Conservation (phyloP, 2,888 invertebrate genomes). For the Phengaris alcon region DNA sequence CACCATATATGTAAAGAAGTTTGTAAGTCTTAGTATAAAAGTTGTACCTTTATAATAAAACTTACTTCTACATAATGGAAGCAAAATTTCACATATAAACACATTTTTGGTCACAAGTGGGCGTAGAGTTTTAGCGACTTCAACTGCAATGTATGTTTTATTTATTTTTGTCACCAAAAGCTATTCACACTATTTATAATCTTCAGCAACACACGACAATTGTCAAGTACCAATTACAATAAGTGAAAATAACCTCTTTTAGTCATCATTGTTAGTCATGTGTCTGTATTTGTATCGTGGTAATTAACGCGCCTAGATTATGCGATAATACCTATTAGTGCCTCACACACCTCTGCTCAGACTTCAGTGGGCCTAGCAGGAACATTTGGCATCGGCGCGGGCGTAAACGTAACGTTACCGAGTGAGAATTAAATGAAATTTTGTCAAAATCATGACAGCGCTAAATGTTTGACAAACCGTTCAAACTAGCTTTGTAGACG, state of each 20-base stretch:
- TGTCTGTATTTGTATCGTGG: constrained; percentile 3
- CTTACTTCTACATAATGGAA: too few relatives aligned
- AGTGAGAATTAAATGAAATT: too few relatives aligned
- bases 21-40: too few relatives aligned
- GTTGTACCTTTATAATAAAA: too few relatives aligned
- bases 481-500: too few relatives aligned
- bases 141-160: not conserved
- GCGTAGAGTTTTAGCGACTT: not conserved
- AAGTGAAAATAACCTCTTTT: not conserved
- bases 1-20: too few relatives aligned
- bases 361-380: too few relatives aligned
- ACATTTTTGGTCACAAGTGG: not conserved
- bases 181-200: not conserved
- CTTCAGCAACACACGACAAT: not conserved
- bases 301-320: constrained; percentile 15
- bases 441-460: too few relatives aligned
- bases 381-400: too few relatives aligned
- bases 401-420: too few relatives aligned
- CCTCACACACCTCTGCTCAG: not conserved
- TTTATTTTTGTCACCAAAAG: not conserved
- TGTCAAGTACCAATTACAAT: not conserved
- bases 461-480: too few relatives aligned
- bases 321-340: constrained; percentile 6
- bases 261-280: constrained; percentile 5
- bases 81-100: not conserved